Conservation (phyloP, 2,797 vertebrate genomes). For the Eidolon dupreanum region DNA sequence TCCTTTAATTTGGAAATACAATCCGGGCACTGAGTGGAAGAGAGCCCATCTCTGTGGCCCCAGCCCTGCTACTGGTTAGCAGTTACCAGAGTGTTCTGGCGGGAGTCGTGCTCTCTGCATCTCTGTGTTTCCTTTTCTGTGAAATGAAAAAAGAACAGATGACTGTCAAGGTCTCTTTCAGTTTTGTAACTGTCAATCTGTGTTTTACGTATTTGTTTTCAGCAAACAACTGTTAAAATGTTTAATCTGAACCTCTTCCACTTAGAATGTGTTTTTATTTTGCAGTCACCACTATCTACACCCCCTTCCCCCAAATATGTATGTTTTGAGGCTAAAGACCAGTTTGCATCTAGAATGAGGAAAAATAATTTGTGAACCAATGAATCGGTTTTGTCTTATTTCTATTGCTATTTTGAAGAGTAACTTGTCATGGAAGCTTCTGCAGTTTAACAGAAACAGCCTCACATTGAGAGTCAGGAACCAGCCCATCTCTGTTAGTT, state of each 20-base stretch:
- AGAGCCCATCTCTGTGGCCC: not conserved
- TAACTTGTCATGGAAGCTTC: not conserved
- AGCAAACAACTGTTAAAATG: not conserved
- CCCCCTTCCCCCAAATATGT: rapidly evolving
- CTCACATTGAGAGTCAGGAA: not conserved
- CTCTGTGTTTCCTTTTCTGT: not conserved
- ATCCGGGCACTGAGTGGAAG: not conserved
- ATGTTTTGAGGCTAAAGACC: not conserved
- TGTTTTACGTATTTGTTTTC: conserved; percentile 39
- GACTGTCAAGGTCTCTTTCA: not conserved
- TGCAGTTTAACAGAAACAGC: not conserved
- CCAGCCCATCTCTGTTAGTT: not conserved
- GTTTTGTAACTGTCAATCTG: not conserved
- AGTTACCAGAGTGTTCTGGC: not conserved
- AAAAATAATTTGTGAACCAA: not conserved
- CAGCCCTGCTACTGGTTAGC: not conserved
- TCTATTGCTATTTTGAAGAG: conserved; percentile 1
- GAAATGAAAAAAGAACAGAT: not conserved
- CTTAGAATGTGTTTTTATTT: not conserved
- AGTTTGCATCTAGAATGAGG: not conserved
- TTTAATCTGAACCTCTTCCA: not conserved
- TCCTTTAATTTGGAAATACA: conserved; percentile 11
- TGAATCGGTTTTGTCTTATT: not conserved
- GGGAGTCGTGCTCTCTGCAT: not conserved
- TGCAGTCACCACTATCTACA: not conserved